Base-by-base conservation (phyloP, 2,797 vertebrate species). In the Neostethus bicornis region DNA sequence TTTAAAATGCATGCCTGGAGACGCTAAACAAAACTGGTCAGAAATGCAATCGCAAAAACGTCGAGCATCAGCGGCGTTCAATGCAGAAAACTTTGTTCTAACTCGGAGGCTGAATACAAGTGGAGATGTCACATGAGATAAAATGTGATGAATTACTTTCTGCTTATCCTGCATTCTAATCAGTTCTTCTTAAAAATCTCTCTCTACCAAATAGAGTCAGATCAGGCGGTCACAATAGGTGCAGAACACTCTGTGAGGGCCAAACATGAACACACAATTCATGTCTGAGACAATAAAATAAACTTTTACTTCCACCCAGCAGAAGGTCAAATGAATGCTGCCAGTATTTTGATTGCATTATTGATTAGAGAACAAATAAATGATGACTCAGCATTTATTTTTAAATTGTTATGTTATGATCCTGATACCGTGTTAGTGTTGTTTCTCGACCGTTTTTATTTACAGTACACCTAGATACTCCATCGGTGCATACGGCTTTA, bases 361-460 rank as follows among this genome's bases (percentile, higher is more conserved):
- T 61, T 58, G 45, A 54, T 73, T 28, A 21, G 37, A n/a, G n/a
- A n/a, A n/a, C n/a, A n/a, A n/a, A n/a, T n/a, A 61, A 51, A 20
- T 29, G 46, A 7, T 61, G 58, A 66, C 32, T 76, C 42, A 44
- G 61, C 48, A 52, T 4, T 47, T 41, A 20, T 12, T 24, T 5
- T 38, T 1, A 17, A 9, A 9, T 13, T 52, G 0, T n/a, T n/a
- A n/a, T 29, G 11, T 39, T 12, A 35, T 42, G 25, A 12, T 13
- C 12, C 2, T 29, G 35, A 17, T 6, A 5, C 17, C 26, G 45
- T 41, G 23, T 37, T 14, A 26, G 10, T 17, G 31, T 14, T 25
- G 43, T 26, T 25, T 14, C 12, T 8, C 28, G 11, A 51, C 1
- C 5, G 28, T 37, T 37, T 21, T 7, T 4, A 28, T 51, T 24